phyloP scores from a whole-genome alignment of 2,797 vertebrate genomes.

The Parotocinclus haroldoi region DNA sequence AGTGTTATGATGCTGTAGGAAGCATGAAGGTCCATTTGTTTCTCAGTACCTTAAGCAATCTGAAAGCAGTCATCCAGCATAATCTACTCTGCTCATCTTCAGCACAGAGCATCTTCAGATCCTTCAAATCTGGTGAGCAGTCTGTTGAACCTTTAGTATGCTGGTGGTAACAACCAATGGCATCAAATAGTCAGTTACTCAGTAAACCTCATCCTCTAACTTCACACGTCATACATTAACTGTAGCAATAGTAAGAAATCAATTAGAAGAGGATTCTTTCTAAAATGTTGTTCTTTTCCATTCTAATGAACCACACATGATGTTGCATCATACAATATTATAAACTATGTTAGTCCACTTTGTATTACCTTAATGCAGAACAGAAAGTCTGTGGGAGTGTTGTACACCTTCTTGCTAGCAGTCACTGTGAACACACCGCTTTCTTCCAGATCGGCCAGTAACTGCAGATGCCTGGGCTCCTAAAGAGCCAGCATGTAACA shows the following conservation, averaged over 20 bases:
- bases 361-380: slow-evolving; percentile 92
- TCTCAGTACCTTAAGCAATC: slow-evolving; percentile 86
- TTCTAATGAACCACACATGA: background rate
- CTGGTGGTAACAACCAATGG: slow-evolving; percentile 66
- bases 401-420: slow-evolving; percentile 84
- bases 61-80: slow-evolving; percentile 96
- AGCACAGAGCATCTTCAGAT: slow-evolving; percentile 89
- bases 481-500: slow-evolving; percentile 48
- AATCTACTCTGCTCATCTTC: slow-evolving; percentile 92
- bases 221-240: too few species aligned
- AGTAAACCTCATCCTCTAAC: background rate
- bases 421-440: slow-evolving; percentile 86
- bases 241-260: too few species aligned
- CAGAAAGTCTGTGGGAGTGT: slow-evolving; percentile 87
- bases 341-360: background rate
- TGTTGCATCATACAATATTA: background rate
- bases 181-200: slow-evolving; percentile 5
- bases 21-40: too few species aligned
- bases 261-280: too few species aligned
- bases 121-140: slow-evolving; percentile 83
- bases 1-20: background rate
- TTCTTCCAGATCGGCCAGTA: slow-evolving; percentile 90
- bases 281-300: too few species aligned
- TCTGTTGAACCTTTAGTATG: slow-evolving; percentile 87
- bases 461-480: slow-evolving; percentile 94